phyloP scores from a whole-genome alignment of 2,113 vertebrate species.

The Oreochromis aureus region DNA sequence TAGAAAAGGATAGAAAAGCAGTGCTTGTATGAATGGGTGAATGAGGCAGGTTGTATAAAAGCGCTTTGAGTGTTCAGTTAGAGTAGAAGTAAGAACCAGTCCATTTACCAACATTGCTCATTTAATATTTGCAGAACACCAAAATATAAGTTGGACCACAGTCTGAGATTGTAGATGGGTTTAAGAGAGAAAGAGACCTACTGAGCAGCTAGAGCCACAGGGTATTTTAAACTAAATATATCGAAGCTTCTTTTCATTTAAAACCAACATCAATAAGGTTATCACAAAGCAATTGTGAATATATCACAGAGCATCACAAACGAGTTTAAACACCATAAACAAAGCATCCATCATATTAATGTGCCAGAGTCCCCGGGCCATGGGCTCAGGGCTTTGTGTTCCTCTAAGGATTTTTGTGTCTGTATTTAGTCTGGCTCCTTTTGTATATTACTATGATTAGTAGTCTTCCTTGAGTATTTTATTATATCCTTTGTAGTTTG shows the following conservation, averaged over 20 bases:
- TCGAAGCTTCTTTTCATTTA: neutral
- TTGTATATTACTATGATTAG: neutral
- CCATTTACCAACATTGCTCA: neutral
- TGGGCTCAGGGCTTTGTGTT: neutral
- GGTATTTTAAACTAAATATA: neutral
- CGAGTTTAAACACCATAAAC: neutral
- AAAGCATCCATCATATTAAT: neutral
- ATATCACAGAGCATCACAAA: neutral
- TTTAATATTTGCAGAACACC: neutral
- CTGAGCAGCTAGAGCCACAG: accelerated
- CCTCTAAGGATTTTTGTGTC: neutral
- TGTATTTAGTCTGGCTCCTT: neutral
- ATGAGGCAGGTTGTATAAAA: neutral
- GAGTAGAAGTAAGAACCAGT: neutral
- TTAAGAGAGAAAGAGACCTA: neutral
- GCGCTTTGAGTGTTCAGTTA: neutral
- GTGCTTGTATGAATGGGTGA: neutral
- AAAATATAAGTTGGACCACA: neutral
- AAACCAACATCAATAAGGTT: neutral
- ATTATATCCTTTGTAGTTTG: neutral
- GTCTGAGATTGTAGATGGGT: neutral
- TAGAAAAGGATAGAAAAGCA: neutral
- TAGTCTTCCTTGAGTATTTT: neutral
- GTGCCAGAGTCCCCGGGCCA: neutral
- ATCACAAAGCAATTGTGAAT: neutral